phyloP scores from a whole-genome alignment of 2,113 vertebrate genomes.

The Chaetodon auriga region DNA sequence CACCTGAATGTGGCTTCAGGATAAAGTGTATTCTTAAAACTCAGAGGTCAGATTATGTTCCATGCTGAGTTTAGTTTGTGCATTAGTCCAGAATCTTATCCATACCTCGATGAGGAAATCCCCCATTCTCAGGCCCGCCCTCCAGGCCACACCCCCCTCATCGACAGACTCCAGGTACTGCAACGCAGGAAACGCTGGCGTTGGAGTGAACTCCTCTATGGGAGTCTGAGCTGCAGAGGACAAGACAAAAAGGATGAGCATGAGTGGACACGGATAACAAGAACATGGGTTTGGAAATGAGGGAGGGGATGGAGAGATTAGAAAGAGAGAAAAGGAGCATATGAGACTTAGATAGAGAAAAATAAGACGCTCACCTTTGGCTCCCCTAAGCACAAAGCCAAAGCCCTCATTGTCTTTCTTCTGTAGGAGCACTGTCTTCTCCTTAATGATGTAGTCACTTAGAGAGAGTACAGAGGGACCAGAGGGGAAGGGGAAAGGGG shows the following conservation, averaged over 20 bases:
- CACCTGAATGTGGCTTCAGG: conserved; percentile 1
- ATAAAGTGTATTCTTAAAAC: not conserved
- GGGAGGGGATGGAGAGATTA: not conserved
- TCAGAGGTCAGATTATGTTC: not conserved
- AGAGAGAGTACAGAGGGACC: conserved; percentile 56
- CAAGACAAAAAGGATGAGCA: conserved; percentile 9
- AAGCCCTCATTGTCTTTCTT: conserved; percentile 99
- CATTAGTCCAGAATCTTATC: not conserved
- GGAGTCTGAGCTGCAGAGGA: conserved; percentile 90
- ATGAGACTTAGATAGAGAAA: not conserved
- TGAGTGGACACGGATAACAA: conserved; percentile 29
- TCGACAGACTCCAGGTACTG: conserved; percentile 95
- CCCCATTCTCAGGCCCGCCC: conserved; percentile 92
- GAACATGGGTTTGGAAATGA: conserved; percentile 9
- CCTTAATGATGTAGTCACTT: conserved; percentile 99
- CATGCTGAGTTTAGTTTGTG: not conserved
- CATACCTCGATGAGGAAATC: conserved; percentile 95
- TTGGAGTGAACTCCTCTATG: conserved; percentile 95
- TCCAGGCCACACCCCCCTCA: conserved; percentile 94
- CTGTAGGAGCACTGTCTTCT: conserved; percentile 99
- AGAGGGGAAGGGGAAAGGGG: conserved; percentile 58
- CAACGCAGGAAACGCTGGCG: conserved; percentile 93
- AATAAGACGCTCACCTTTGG: conserved; percentile 89
- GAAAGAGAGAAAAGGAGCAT: not conserved
- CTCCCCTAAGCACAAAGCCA: conserved; percentile 98